Evolutionary conservation across 2,113 vertebrate genomes (phyloP).

Genomic region (Pyxicephalus adspersus): DNA sequence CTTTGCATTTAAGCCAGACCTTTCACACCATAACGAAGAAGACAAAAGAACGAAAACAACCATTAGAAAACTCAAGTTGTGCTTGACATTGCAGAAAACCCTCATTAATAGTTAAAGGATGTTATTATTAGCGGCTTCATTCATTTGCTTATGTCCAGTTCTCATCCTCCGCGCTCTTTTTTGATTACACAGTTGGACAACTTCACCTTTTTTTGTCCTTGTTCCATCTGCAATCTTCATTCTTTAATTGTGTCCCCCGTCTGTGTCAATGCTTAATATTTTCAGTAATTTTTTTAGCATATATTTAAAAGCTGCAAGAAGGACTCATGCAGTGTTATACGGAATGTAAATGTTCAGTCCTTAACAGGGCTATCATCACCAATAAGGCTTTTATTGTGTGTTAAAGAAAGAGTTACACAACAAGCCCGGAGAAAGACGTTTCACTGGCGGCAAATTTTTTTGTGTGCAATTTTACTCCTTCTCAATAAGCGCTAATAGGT

Average conservation of each 20-base stretch:
- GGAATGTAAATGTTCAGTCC: too few species aligned
- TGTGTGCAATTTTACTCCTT: too few species aligned
- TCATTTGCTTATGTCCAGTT: slow-evolving; percentile 44
- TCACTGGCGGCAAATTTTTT: too few species aligned
- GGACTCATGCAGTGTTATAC: background rate
- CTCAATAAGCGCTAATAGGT: too few species aligned
- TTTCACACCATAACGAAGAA: slow-evolving; percentile 25
- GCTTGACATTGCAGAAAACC: slow-evolving; percentile 47
- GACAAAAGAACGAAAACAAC: slow-evolving; percentile 41
- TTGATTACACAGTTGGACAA: slow-evolving; percentile 49
- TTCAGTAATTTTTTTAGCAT: slow-evolving; percentile 28
- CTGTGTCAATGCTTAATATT: slow-evolving; percentile 22
- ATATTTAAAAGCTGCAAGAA: background rate
- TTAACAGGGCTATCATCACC: too few species aligned
- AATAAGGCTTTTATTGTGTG: too few species aligned
- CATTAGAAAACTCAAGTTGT: slow-evolving; percentile 29
- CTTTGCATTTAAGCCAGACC: slow-evolving; percentile 25
- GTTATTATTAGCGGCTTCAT: slow-evolving; percentile 32
- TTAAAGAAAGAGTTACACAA: too few species aligned
- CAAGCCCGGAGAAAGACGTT: too few species aligned
- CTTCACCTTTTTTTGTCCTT: slow-evolving; percentile 45
- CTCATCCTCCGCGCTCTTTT: slow-evolving; percentile 31
- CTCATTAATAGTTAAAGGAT: slow-evolving; percentile 47
- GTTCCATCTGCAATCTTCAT: slow-evolving; percentile 38
- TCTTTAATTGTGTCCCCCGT: slow-evolving; percentile 28